phyloP scores from a whole-genome alignment of 2,113 vertebrate genomes.

The Pseudonaja textilis region DNA sequence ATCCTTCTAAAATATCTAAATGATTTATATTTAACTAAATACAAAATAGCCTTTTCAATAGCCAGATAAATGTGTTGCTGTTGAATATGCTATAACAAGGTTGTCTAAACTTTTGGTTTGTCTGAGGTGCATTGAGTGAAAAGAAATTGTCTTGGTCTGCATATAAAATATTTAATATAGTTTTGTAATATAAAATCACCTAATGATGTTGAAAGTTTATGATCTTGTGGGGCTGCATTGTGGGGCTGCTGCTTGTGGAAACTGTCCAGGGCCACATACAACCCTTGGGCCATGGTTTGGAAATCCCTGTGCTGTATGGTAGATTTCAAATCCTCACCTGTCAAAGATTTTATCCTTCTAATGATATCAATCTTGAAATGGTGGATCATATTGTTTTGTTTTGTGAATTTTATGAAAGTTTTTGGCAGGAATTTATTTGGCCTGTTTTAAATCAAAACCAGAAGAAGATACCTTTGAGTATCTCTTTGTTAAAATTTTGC shows the following conservation, averaged over 20 bases:
- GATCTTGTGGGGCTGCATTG: too few relatives aligned
- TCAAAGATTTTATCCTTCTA: not conserved
- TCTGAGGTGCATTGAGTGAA: too few relatives aligned
- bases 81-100: not conserved
- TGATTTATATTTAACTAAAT: not conserved
- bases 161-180: too few relatives aligned
- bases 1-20: not conserved
- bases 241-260: too few relatives aligned
- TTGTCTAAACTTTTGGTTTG: too few relatives aligned
- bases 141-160: too few relatives aligned
- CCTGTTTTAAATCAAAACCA: not conserved
- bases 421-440: not conserved
- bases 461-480: not conserved
- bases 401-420: not conserved
- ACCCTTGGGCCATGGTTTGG: too few relatives aligned
- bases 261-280: too few relatives aligned
- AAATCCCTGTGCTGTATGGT: not conserved
- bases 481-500: not conserved
- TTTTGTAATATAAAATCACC: too few relatives aligned
- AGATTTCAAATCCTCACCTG: not conserved
- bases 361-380: not conserved
- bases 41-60: not conserved
- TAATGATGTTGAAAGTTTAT: too few relatives aligned
- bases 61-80: not conserved
- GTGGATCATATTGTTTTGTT: not conserved